phyloP scores from a whole-genome alignment of 2,888 invertebrate genomes.

The Mesodorylaimus sp. region DNA sequence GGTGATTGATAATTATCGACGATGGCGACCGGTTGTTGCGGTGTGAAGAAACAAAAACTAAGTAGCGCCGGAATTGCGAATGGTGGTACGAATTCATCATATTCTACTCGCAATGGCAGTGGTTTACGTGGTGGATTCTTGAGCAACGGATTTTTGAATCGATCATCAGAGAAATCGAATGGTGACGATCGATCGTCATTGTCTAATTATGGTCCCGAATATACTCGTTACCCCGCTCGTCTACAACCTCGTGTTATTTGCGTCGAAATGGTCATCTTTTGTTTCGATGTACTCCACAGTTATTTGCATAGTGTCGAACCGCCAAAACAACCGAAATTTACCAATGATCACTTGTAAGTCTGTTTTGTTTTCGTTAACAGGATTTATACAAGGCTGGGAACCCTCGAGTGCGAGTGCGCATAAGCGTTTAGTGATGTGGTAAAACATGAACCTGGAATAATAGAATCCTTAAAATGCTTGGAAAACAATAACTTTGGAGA shows the following conservation, averaged over 20 bases:
- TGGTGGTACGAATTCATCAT: slow-evolving; percentile 36
- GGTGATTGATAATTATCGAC: too few relatives aligned
- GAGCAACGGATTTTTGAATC: too few relatives aligned
- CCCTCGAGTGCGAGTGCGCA: too few relatives aligned
- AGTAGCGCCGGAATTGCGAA: slow-evolving; percentile 47
- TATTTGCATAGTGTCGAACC: slow-evolving; percentile 79
- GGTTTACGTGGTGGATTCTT: not conserved
- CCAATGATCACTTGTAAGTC: slow-evolving; percentile 84
- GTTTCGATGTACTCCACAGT: slow-evolving; percentile 91
- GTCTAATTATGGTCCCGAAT: slow-evolving; percentile 30
- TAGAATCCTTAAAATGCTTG: too few relatives aligned
- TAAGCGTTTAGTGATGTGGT: too few relatives aligned
- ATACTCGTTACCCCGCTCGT: not conserved
- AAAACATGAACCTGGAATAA: too few relatives aligned
- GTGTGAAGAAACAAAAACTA: slow-evolving; percentile 73
- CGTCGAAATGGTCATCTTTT: slow-evolving; percentile 87
- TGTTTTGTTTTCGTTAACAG: not conserved
- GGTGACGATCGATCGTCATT: not conserved
- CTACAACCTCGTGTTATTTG: slow-evolving; percentile 49
- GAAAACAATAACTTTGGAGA: too few relatives aligned
- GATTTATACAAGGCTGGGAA: too few relatives aligned
- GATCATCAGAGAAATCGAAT: too few relatives aligned
- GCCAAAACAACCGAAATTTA: slow-evolving; percentile 73
- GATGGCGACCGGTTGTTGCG: slow-evolving; percentile 78
- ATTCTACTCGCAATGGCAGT: not conserved